Evolutionary conservation across 2,888 invertebrate genomes (phyloP).

Genomic region (Abscondita cerata): DNA sequence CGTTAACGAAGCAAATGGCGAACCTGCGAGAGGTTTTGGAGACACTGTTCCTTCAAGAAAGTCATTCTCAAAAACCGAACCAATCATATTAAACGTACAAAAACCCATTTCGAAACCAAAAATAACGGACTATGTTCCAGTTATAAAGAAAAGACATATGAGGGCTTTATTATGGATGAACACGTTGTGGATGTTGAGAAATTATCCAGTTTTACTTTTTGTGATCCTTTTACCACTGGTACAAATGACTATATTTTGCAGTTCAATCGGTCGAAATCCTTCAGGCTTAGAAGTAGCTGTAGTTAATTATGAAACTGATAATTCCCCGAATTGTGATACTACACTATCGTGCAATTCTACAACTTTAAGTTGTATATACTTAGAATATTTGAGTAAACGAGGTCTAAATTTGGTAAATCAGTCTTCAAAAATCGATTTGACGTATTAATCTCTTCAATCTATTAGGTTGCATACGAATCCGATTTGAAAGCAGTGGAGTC

Average conservation of each 20-base stretch:
- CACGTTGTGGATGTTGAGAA: slow-evolving; percentile 84
- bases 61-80: not conserved
- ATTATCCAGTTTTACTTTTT: slow-evolving; percentile 82
- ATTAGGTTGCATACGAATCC: slow-evolving; percentile 34
- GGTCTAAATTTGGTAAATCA: slow-evolving; percentile 72
- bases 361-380: slow-evolving; percentile 78
- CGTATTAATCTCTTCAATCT: too few relatives aligned
- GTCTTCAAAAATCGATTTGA: not conserved
- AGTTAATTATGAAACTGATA: slow-evolving; percentile 76
- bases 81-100: not conserved
- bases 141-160: slow-evolving; percentile 58
- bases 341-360: slow-evolving; percentile 67
- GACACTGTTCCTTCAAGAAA: slow-evolving; percentile 55
- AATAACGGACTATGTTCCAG: slow-evolving; percentile 56
- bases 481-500: slow-evolving; percentile 70
- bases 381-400: slow-evolving; percentile 72
- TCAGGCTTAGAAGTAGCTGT: slow-evolving; percentile 77
- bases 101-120: slow-evolving; percentile 55
- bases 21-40: slow-evolving; percentile 60
- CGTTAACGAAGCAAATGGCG: slow-evolving; percentile 67
- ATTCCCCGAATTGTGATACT: slow-evolving; percentile 48
- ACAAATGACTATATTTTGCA: slow-evolving; percentile 87
- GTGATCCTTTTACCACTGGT: slow-evolving; percentile 84
- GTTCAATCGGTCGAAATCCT: slow-evolving; percentile 89
- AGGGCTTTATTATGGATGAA: slow-evolving; percentile 89